Percentiles rank a stretch among this genome's conserved stretches.
phyloP scores from a whole-genome alignment of 2,113 vertebrate genomes.

The Lamprologus callipterus region DNA sequence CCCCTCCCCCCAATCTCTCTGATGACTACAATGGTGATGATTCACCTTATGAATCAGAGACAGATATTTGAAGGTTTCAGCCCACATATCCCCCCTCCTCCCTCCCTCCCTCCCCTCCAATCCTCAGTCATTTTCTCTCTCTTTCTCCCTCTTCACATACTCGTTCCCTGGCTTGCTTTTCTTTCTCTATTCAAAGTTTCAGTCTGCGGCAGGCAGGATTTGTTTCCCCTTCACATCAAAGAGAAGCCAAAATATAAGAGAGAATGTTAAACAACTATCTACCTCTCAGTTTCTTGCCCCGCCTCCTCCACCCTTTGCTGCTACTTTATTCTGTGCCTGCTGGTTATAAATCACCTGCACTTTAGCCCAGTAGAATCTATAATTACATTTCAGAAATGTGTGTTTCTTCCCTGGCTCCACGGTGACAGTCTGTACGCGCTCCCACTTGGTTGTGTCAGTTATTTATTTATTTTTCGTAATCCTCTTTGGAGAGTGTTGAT shows the following conservation, averaged over 20 bases:
- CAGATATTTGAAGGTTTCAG: slow-evolving; percentile 53
- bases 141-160: background rate
- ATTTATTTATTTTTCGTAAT: slow-evolving; percentile 46
- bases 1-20: background rate
- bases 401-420: background rate
- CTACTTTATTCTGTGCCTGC: background rate
- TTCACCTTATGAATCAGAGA: slow-evolving; percentile 57
- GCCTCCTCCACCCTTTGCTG: background rate
- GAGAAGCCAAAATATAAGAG: slow-evolving; percentile 13
- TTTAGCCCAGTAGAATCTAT: slow-evolving; percentile 3
- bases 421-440: background rate
- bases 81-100: slow-evolving; percentile 22
- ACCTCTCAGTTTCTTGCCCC: background rate
- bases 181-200: slow-evolving; percentile 20
- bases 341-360: slow-evolving; percentile 9
- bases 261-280: background rate
- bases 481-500: slow-evolving; percentile 50
- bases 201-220: slow-evolving; percentile 13
- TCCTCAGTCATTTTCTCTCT: background rate
- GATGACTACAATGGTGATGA: slow-evolving; percentile 40
- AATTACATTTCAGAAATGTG: slow-evolving; percentile 13
- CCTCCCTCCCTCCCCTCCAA: background rate
- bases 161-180: background rate
- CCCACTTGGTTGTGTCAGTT: slow-evolving; percentile 28
- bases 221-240: slow-evolving; percentile 12